Base-by-base conservation (phyloP, 2,113 vertebrate species). In the Ardeotis arabs region DNA sequence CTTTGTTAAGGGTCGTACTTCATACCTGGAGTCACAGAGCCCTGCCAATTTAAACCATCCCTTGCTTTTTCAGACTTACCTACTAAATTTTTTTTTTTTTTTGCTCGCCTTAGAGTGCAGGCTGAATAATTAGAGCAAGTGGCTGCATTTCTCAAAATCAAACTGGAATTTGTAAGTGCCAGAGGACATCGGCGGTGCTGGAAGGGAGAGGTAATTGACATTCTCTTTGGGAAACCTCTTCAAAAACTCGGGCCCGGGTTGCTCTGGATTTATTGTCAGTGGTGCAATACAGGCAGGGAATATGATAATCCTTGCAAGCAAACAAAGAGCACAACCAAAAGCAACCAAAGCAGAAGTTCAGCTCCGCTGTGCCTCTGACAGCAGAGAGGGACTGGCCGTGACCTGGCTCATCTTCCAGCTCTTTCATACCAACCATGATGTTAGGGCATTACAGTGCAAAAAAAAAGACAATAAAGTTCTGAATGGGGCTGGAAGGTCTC, bases 161-260 rank as follows among this genome's bases (percentile, higher is more conserved):
- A 94, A 44, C 22, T 47, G 66, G 89, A 68, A 86, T 96, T 91
- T 95, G 47, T 84, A 79, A 87, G 81, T 56, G 75, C 62, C 73
- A 79, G 76, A 93, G 83, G 83, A 96, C 4, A 5, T 82, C 11
- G 7, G 60, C 1, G 0, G 56, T 68, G 89, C 90, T 89, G 79
- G 86, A 87, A 96, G 95, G 85, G 84, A 91, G 89, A 96, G 69
- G 93, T 95, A 93, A 95, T 97, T 97, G 92, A 84, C 92, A 94
- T 96, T 96, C 94, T 69, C 70, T 66, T 75, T 24, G 22, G 95
- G 76, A 96, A 97, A 91, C 49, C 82, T 91, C 85, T 89, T 93
- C 73, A 90, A 60, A 90, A 96, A 91, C 93, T 94, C 47, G 17
- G 84, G 79, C 49, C 37, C 55, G 3, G 28, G 28, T 64, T 96